Evolutionary conservation across 2,113 vertebrate genomes (phyloP).

Genomic region (Pagrus major): DNA sequence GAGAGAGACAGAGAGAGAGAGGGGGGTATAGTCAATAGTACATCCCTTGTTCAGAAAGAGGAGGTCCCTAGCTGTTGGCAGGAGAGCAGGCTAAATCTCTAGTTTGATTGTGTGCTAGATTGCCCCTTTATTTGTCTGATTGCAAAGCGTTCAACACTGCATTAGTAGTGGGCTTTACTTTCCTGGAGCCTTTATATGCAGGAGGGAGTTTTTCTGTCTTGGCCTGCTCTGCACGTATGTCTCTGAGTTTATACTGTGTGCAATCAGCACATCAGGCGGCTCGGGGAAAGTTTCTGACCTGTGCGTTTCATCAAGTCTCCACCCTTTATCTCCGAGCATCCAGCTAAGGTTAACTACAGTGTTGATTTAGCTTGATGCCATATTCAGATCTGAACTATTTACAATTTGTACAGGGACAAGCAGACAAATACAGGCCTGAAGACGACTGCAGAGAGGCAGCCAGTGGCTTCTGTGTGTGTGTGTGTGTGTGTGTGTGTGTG

Average conservation of each 20-base stretch:
- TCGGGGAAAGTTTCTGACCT: conserved; percentile 46
- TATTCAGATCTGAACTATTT: conserved; percentile 20
- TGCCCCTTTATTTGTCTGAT: conserved; percentile 87
- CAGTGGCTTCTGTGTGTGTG: conserved; percentile 6
- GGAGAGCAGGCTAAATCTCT: conserved; percentile 83
- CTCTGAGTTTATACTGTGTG: conserved; percentile 44
- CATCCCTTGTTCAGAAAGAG: conserved; percentile 86
- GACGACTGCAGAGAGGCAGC: conserved; percentile 34
- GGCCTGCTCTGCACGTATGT: conserved; percentile 58
- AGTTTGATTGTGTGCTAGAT: conserved; percentile 86
- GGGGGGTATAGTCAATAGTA: conserved; percentile 85
- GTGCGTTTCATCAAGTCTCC: conserved; percentile 11
- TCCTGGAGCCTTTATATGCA: conserved; percentile 68
- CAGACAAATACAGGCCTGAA: conserved; percentile 35
- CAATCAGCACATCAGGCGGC: conserved; percentile 55
- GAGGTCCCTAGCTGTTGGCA: conserved; percentile 86
- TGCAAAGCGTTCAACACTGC: conserved; percentile 82
- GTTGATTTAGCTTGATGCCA: conserved; percentile 32
- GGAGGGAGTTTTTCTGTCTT: conserved; percentile 62
- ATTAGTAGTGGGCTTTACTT: conserved; percentile 80
- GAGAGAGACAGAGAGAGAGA: conserved; percentile 71
- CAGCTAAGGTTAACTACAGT: conserved; percentile 1
- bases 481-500: conserved; percentile 8
- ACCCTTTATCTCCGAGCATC: neutral
- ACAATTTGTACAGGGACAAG: conserved; percentile 11